Conservation (phyloP, 2,888 invertebrate genomes). For the Rhodophaea formosa region DNA sequence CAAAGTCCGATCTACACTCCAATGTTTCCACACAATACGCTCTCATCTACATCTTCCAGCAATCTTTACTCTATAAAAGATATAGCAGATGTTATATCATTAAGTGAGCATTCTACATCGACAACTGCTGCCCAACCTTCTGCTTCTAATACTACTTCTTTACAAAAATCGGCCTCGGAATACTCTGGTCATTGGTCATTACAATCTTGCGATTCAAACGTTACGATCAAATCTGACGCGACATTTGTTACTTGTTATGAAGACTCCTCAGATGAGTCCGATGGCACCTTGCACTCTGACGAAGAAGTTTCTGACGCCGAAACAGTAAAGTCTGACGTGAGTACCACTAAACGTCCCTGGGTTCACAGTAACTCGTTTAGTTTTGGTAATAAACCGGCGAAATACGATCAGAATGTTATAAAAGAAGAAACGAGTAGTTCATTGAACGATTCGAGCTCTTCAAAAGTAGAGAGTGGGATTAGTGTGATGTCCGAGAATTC, state of each 20-base stretch:
- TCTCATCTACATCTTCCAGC: slow-evolving; percentile 54
- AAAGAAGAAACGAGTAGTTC: slow-evolving; percentile 47
- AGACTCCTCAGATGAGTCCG: slow-evolving; percentile 67
- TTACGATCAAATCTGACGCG: slow-evolving; percentile 63
- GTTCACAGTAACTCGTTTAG: slow-evolving; percentile 72
- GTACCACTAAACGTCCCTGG: slow-evolving; percentile 69
- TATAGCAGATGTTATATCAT: slow-evolving; percentile 67
- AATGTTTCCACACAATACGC: slow-evolving; percentile 59
- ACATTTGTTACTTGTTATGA: slow-evolving; percentile 69
- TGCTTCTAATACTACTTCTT: slow-evolving; percentile 62
- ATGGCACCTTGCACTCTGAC: slow-evolving; percentile 68
- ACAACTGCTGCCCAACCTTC: slow-evolving; percentile 56
- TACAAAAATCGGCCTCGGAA: slow-evolving; percentile 72
- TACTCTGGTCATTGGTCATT: slow-evolving; percentile 72
- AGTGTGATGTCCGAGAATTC: slow-evolving; percentile 63
- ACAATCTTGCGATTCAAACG: slow-evolving; percentile 68
- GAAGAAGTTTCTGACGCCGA: slow-evolving; percentile 69
- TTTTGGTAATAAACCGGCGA: slow-evolving; percentile 51
- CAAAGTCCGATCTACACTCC: slow-evolving; percentile 47
- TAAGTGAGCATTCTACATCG: slow-evolving; percentile 53
- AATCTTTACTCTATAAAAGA: slow-evolving; percentile 71
- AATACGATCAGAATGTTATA: slow-evolving; percentile 49
- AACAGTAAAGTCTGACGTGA: slow-evolving; percentile 67
- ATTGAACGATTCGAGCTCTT: slow-evolving; percentile 43
- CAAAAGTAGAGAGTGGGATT: slow-evolving; percentile 68